A percentile compares a stretch with the other conserved stretches of the same genome.
These are phyloP conservation scores for Eristalis tenax DNA, from an alignment of 2,888 invertebrate genomes.

Conservation along the genomic window DNA sequence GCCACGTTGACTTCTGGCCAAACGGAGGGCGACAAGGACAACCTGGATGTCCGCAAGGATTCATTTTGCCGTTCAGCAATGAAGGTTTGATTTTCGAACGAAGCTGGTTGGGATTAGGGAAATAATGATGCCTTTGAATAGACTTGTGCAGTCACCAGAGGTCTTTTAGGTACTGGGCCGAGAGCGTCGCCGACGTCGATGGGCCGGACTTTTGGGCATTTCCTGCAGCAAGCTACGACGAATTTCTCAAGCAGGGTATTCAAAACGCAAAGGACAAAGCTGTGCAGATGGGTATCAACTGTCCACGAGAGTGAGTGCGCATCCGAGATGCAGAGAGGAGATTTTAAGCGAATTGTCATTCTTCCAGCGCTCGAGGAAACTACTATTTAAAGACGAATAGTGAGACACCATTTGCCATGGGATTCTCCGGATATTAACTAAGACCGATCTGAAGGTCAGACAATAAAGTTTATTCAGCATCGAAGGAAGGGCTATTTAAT, in stretches of 20 bases:
- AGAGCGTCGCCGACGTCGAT: conserved; percentile 40
- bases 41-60: conserved; percentile 54
- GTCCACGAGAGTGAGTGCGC: conserved; percentile 33
- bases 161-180: conserved; percentile 62
- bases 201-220: conserved; percentile 38
- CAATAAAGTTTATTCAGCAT: not conserved
- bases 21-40: conserved; percentile 59
- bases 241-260: conserved; percentile 17
- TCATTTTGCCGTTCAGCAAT: conserved; percentile 42
- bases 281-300: conserved; percentile 54
- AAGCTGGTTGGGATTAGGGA: not conserved
- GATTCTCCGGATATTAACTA: conserved; percentile 22
- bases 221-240: conserved; percentile 12
- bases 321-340: no score
- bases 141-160: conserved; percentile 63
- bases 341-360: not conserved
- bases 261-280: conserved; percentile 24
- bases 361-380: conserved; percentile 42
- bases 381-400: conserved; percentile 53
- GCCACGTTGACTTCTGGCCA: conserved; percentile 63
- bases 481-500: no score
- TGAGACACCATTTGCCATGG: conserved; percentile 44
- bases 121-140: not conserved
- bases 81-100: conserved; percentile 16
- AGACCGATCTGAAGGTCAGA: not conserved